Evolutionary conservation across 1,140 invertebrate genomes (phyloP).

Genomic region (Cyrtorhinus lividipennis): DNA sequence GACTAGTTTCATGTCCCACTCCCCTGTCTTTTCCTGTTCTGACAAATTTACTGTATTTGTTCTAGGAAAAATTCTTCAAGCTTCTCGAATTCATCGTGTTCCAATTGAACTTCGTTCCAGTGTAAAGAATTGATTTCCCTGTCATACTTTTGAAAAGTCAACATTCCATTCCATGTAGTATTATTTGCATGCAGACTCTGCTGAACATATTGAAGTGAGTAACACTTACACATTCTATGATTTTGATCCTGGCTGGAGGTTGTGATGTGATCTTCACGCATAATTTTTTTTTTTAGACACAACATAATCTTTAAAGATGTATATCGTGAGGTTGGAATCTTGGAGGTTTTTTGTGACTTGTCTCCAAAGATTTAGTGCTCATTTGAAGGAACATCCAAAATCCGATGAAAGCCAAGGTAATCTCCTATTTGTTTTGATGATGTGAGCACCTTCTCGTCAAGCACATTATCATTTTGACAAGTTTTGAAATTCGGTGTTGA

Average conservation of each 20-base stretch:
- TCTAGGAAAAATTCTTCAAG: slow-evolving; percentile 81
- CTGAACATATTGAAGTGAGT: slow-evolving; percentile 67
- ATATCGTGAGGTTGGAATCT: slow-evolving; percentile 90
- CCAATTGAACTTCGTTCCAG: slow-evolving; percentile 93
- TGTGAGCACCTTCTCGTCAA: not conserved
- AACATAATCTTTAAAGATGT: slow-evolving; percentile 94
- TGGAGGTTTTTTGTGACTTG: slow-evolving; percentile 96
- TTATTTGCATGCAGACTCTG: slow-evolving; percentile 76
- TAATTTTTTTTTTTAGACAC: slow-evolving; percentile 38
- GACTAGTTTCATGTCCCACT: too few relatives aligned
- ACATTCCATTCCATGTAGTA: slow-evolving; percentile 61
- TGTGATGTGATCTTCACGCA: not conserved
- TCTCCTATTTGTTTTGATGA: not conserved
- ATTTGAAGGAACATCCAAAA: slow-evolving; percentile 24
- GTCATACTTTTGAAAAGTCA: slow-evolving; percentile 79
- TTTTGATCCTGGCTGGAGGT: not conserved
- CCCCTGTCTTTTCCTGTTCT: not conserved
- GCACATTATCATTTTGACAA: not conserved
- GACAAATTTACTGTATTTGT: not conserved
- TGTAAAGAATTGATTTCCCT: slow-evolving; percentile 96
- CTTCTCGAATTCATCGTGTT: slow-evolving; percentile 92
- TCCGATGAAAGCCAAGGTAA: slow-evolving; percentile 3
- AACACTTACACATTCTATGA: not conserved
- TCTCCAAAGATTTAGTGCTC: slow-evolving; percentile 64
- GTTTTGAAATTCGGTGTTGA: not conserved